A percentile compares a stretch with the other conserved stretches of the same genome.
These are phyloP conservation scores for Habroteleia sp. DNA, from an alignment of 2,888 invertebrate species.

Conservation along the genomic window DNA sequence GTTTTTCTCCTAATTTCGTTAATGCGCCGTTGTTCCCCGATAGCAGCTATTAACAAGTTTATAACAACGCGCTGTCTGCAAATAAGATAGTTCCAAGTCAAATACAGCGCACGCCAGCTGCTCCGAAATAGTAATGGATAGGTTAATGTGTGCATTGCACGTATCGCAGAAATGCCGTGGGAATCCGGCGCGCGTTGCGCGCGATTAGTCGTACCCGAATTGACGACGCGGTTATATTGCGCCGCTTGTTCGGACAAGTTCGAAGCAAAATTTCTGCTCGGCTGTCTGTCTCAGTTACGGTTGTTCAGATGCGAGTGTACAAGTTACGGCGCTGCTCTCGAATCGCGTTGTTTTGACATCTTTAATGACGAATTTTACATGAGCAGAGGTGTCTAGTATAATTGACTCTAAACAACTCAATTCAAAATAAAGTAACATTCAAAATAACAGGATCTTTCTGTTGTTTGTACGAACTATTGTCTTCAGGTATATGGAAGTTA, in stretches of 20 bases:
- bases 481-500: too few relatives aligned
- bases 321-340: too few relatives aligned
- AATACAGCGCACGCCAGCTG: slow-evolving; percentile 39
- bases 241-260: slow-evolving; percentile 55
- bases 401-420: too few relatives aligned
- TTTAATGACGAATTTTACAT: too few relatives aligned
- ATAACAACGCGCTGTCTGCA: slow-evolving; percentile 32
- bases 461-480: too few relatives aligned
- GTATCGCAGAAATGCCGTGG: slow-evolving; percentile 50
- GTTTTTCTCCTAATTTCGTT: slow-evolving; percentile 19
- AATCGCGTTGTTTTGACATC: too few relatives aligned
- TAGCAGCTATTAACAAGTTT: slow-evolving; percentile 35
- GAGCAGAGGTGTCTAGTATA: too few relatives aligned
- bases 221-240: slow-evolving; percentile 47
- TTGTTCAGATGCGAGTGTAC: slow-evolving; percentile 41
- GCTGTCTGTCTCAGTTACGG: slow-evolving; percentile 27
- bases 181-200: slow-evolving; percentile 51
- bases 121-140: slow-evolving; percentile 45
- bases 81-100: slow-evolving; percentile 51
- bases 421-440: too few relatives aligned
- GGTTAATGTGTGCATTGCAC: slow-evolving; percentile 51
- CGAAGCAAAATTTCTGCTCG: slow-evolving; percentile 33
- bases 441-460: too few relatives aligned
- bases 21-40: slow-evolving; percentile 7
- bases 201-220: slow-evolving; percentile 54